Evolutionary conservation across 2,888 invertebrate genomes (phyloP), one percentile per base, ranked within the genome.

Genomic region (Dione juno): DNA sequence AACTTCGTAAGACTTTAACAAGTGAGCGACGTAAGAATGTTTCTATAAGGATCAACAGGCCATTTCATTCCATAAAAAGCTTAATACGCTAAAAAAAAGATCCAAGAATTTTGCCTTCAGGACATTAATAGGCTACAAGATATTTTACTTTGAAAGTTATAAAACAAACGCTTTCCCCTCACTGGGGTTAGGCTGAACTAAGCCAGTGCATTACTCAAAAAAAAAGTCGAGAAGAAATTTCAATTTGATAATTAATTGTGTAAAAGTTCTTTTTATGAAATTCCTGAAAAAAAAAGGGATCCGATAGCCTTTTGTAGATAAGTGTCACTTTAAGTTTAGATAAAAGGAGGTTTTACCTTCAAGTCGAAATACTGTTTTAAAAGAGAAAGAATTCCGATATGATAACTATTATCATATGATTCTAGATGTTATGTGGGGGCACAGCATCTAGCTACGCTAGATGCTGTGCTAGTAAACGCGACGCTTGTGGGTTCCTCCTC

Each of bases 191-290:
- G 71, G 67, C 73, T 67, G 70, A 67, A 75, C 76, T 75, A 72
- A 76, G 73, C 72, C 70, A 71, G 73, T 75, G 73, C 77, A 75
- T 77, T 74, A 72, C 73, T 74, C 74, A 76, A 54, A 19, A n/a
- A n/a, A 73, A 45, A 74, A 73, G 69, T 72, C 68, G 74, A 69
- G 75, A 79, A 81, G 79, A 52, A 80, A 78, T 80, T 80, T 77
- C 78, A 77, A 78, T 78, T 79, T 81, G 76, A 79, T 79, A 81
- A 82, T 82, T 84, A 84, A 82, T 83, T 79, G 61, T 78, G 73
- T 57, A 72, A 72, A 79, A 82, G 73, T 81, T 82, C n/a, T 57
- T 54, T 40, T 79, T 77, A 75, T 70, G 70, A 76, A 79, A 81
- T 82, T 83, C 82, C 77, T 76, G 74, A 76, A 77, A 77, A 50